phyloP scores from a whole-genome alignment of 2,888 invertebrate species.

The Callyntrura guangdongensis region DNA sequence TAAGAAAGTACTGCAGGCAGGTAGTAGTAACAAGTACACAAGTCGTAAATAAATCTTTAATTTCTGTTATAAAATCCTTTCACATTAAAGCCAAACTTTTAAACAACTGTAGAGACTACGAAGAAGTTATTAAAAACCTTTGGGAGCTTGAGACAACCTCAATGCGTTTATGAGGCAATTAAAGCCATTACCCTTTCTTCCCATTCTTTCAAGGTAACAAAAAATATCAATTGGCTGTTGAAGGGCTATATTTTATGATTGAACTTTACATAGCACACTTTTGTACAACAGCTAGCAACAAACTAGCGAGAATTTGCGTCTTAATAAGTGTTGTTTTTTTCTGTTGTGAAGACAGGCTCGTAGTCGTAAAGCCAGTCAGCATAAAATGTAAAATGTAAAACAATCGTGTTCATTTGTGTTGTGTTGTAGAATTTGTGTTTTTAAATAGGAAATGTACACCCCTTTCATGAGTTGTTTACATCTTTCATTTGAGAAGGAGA shows the following conservation, averaged over 20 bases:
- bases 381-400: constrained; percentile 42
- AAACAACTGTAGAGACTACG: neutral
- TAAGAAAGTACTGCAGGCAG: constrained; percentile 9
- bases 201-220: constrained; percentile 40
- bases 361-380: constrained; percentile 18
- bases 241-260: constrained; percentile 41
- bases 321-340: constrained; percentile 2
- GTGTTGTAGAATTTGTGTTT: neutral
- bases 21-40: too few species aligned
- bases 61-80: constrained; percentile 36
- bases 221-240: constrained; percentile 41
- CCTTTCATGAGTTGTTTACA: constrained; percentile 57
- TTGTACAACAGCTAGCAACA: neutral
- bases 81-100: neutral
- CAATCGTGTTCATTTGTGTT: neutral
- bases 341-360: neutral
- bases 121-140: constrained; percentile 3
- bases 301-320: neutral
- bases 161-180: constrained; percentile 59
- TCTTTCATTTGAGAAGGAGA: neutral
- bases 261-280: constrained; percentile 44
- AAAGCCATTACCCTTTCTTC: constrained; percentile 18
- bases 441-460: constrained; percentile 55
- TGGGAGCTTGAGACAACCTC: neutral
- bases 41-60: constrained; percentile 52